Percentiles rank a stretch among this genome's conserved stretches.
phyloP scores from a whole-genome alignment of 2,888 invertebrate species.

The Caenorhabditis becei region DNA sequence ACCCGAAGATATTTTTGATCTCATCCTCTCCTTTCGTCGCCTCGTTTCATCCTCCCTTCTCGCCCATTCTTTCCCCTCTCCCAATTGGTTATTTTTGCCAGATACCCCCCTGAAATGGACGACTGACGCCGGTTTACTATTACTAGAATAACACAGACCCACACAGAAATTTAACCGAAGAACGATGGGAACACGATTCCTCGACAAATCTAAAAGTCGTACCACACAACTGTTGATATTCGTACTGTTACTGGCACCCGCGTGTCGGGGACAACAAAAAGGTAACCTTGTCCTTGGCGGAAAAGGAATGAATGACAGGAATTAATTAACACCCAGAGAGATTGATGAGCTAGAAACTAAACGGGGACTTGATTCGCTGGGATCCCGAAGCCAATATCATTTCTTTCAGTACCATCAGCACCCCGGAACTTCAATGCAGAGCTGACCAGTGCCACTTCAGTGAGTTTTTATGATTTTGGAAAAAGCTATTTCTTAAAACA shows the following conservation, averaged over 20 bases:
- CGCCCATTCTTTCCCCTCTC: slow-evolving; percentile 21
- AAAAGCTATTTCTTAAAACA: background rate
- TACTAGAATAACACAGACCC: slow-evolving; percentile 7
- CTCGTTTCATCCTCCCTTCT: slow-evolving; percentile 8
- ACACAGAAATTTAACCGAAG: slow-evolving; percentile 20
- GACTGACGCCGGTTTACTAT: slow-evolving; percentile 39
- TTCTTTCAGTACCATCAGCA: slow-evolving; percentile 92
- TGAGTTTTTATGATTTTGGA: slow-evolving; percentile 83
- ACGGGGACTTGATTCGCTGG: background rate
- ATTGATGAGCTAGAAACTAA: slow-evolving; percentile 33
- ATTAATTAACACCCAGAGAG: slow-evolving; percentile 49
- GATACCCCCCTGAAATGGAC: slow-evolving; percentile 59
- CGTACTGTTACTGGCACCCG: slow-evolving; percentile 44
- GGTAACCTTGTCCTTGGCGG: slow-evolving; percentile 53
- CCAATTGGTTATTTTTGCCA: slow-evolving; percentile 38
- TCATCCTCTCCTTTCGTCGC: slow-evolving; percentile 14
- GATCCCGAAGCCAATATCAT: background rate
- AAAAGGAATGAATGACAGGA: slow-evolving; percentile 13
- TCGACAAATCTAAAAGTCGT: slow-evolving; percentile 25
- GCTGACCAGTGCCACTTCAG: slow-evolving; percentile 95
- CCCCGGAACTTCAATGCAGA: slow-evolving; percentile 92
- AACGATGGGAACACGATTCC: slow-evolving; percentile 41
- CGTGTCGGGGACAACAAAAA: slow-evolving; percentile 54
- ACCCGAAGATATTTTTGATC: slow-evolving; percentile 51
- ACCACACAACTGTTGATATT: slow-evolving; percentile 39